Evolutionary conservation across 2,797 vertebrate genomes (phyloP).

Genomic region (Clarias platycephalus): DNA sequence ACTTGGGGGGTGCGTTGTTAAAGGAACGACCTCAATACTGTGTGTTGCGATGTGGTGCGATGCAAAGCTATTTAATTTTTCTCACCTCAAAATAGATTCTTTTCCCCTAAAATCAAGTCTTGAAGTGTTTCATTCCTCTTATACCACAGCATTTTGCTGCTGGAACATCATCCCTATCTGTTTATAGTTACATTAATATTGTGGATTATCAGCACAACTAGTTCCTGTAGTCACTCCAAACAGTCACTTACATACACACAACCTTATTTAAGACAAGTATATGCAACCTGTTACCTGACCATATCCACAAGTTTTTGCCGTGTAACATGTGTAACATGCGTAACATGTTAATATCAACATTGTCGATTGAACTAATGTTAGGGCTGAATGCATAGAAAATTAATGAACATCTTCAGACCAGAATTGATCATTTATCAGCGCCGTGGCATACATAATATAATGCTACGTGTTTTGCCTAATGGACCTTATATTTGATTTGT

Average conservation of each 20-base stretch:
- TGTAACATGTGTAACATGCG: no score
- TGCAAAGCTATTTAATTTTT: neutral
- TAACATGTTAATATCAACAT: neutral
- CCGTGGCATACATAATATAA: neutral
- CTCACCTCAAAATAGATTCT: neutral
- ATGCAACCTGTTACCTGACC: neutral
- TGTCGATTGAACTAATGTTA: neutral
- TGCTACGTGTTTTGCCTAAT: neutral
- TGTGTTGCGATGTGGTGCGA: neutral
- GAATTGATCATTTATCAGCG: neutral
- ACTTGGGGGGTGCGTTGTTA: neutral
- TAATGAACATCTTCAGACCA: neutral
- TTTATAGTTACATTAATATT: neutral
- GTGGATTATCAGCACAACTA: neutral
- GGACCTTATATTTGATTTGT: neutral
- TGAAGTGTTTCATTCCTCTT: neutral
- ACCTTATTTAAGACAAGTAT: no score
- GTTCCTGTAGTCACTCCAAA: neutral
- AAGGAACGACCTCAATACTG: neutral
- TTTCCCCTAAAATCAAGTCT: neutral
- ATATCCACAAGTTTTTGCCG: neutral
- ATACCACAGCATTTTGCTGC: neutral
- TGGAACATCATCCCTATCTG: neutral
- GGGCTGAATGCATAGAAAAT: neutral
- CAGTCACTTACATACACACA: neutral